These are phyloP conservation scores for Lepidurus packardi DNA, from an alignment of 1,140 invertebrate species.

Conservation along the genomic window DNA sequence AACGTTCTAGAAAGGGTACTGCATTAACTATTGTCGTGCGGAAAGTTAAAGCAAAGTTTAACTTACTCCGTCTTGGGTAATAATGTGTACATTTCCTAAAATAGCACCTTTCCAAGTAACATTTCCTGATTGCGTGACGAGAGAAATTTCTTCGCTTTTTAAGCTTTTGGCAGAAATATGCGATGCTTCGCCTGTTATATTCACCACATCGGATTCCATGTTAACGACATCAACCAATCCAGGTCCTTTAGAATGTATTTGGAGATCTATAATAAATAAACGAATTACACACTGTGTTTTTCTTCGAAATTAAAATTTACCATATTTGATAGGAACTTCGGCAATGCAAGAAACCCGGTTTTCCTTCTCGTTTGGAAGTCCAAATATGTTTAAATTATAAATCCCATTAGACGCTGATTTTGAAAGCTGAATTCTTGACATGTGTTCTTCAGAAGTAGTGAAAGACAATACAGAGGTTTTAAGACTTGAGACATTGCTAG, in stretches of 20 bases:
- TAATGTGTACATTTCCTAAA: not conserved
- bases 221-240: not conserved
- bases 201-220: not conserved
- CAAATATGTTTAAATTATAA: not conserved
- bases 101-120: not conserved
- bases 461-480: not conserved
- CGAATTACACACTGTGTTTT: too few species aligned
- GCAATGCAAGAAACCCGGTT: not conserved
- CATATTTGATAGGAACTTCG: not conserved
- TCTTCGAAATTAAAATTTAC: too few species aligned
- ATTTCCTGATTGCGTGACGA: constrained; percentile 8
- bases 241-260: not conserved
- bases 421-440: not conserved
- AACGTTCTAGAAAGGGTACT: not conserved
- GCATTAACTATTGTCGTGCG: not conserved
- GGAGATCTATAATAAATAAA: not conserved
- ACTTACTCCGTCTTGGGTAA: not conserved
- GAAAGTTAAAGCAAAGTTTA: not conserved
- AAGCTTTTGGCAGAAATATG: not conserved
- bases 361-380: not conserved
- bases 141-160: constrained; percentile 6
- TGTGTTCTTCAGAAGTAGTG: not conserved
- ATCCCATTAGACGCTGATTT: not conserved
- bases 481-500: not conserved
- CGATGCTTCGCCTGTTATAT: not conserved